Percentiles rank a stretch among this genome's conserved stretches.
These are phyloP conservation scores for Ia io DNA, from an alignment of 2,113 vertebrate genomes.

Conservation along the genomic window DNA sequence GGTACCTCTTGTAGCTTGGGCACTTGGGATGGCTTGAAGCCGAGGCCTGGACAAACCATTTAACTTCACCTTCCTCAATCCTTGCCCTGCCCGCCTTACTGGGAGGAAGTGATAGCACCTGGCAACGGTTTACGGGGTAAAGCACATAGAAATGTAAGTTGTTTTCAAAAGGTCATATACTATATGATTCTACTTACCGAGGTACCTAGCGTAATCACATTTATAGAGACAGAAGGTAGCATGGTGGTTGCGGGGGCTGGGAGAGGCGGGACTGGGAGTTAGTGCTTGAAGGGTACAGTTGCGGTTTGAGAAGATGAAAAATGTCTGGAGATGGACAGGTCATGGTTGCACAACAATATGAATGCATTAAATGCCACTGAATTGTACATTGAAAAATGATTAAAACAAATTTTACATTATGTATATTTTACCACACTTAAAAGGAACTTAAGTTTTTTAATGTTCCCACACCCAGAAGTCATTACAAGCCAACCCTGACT, in stretches of 20 bases:
- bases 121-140: neutral
- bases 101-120: neutral
- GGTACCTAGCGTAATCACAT: neutral
- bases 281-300: neutral
- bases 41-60: neutral
- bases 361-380: neutral
- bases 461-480: neutral
- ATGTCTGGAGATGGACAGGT: neutral
- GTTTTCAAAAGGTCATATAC: neutral
- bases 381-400: neutral
- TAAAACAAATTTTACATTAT: neutral
- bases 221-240: neutral
- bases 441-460: neutral
- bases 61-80: neutral
- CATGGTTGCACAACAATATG: too few species aligned
- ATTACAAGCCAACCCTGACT: neutral
- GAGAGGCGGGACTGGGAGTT: neutral
- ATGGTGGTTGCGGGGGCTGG: neutral
- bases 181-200: neutral
- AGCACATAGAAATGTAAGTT: neutral
- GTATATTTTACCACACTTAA: neutral
- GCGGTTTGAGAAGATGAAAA: neutral
- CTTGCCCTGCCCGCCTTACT: neutral
- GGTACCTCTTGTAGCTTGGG: fast-evolving
- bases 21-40: neutral